Base-by-base conservation (phyloP, 1,140 invertebrate genomes). In the Lamellibrachia luymesi region DNA sequence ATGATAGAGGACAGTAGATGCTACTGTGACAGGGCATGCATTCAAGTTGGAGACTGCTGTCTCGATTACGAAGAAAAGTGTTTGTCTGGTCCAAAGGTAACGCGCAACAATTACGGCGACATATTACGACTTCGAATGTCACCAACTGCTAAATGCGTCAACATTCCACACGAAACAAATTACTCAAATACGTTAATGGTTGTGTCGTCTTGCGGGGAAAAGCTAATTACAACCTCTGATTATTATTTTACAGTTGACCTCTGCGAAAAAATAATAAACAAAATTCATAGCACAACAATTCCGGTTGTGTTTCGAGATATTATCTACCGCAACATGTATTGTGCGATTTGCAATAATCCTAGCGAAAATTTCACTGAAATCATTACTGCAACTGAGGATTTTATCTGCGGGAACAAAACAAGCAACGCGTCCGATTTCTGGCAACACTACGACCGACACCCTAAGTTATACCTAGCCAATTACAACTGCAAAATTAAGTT, bases 11-110 rank as follows among this genome's bases (percentile, higher is more conserved):
- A 2, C 10, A 51, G n/a, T n/a, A 10, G 25, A 1, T 91, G 91
- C 51, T 91, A 50, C 91, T 91, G 91, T 27, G 91, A 91, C 91
- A 17, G 49, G 91, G 91, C 91, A 10, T 91, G 91, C 22, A 13
- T n/a, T n/a, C 91, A 13, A 50, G 2, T 50, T 91, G 91, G 91
- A 10, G 91, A 91, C 22, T 91, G 91, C 22, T 91, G 91, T 51
- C 91, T 50, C 51, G 91, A 91, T 25, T 91, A 91, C 25, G 51
- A 50, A 51, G 91, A 13, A 10, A 4, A 13, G 91, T 91, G 91
- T n/a, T 17, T 91, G 64, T 80, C 64, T 22, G 17, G 64, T 17
- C 64, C 17, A 22, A 80, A 80, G 64, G 64, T 80, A 22, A 80
- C 64, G 7, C 64, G 64, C 64, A 22, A 80, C 64, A 80, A 80